phyloP scores from a whole-genome alignment of 2,797 vertebrate genomes.

The Leucoraja ocellata region DNA sequence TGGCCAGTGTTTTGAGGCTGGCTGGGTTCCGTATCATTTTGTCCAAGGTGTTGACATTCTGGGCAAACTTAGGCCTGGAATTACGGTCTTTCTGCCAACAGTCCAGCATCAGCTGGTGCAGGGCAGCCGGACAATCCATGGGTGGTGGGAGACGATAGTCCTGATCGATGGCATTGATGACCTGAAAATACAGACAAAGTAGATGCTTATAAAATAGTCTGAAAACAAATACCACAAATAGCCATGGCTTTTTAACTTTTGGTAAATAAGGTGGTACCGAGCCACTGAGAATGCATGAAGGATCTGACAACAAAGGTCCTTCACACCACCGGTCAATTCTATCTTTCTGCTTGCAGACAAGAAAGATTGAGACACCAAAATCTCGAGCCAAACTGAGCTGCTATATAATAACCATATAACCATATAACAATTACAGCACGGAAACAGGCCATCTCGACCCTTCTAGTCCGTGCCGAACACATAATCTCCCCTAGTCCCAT shows the following conservation, averaged over 20 bases:
- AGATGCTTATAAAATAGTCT: not conserved
- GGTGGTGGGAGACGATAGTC: conserved; percentile 94
- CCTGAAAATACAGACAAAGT: conserved; percentile 55
- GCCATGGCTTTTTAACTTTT: not conserved
- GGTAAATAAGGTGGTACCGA: not conserved
- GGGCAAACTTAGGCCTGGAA: conserved; percentile 84
- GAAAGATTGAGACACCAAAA: too few species aligned
- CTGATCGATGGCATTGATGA: conserved; percentile 96
- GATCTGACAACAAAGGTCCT: too few species aligned
- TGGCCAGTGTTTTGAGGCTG: conserved; percentile 93
- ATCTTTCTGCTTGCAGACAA: too few species aligned
- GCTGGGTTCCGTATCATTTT: conserved; percentile 98
- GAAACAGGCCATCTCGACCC: too few species aligned
- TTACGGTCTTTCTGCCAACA: conserved; percentile 99
- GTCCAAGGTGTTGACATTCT: conserved; percentile 93
- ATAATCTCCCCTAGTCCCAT: too few species aligned
- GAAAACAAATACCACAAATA: not conserved
- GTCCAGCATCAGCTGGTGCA: conserved; percentile 96
- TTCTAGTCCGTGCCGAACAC: too few species aligned
- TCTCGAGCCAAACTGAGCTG: too few species aligned
- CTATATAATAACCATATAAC: too few species aligned
- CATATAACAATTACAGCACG: too few species aligned
- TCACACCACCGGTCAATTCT: too few species aligned
- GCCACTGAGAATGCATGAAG: too few species aligned
- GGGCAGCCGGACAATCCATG: conserved; percentile 94